Evolutionary conservation across 2,888 invertebrate genomes (phyloP).

Genomic region (Cryptus armator): DNA sequence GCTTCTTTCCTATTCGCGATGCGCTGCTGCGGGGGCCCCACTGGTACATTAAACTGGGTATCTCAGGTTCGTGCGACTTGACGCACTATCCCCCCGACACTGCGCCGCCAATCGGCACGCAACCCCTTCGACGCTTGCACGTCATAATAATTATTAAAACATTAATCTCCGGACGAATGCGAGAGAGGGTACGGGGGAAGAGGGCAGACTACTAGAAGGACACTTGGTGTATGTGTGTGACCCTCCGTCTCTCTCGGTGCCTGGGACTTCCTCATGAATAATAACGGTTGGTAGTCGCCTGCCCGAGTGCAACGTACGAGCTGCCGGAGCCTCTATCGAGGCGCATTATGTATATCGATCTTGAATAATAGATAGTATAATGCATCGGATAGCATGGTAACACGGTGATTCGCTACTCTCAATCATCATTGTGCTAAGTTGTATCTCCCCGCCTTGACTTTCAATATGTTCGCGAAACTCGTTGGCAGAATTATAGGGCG

Average conservation of each 20-base stretch:
- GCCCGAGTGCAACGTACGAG: slow-evolving; percentile 51
- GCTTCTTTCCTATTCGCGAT: slow-evolving; percentile 56
- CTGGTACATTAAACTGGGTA: slow-evolving; percentile 58
- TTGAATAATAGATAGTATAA: slow-evolving; percentile 56
- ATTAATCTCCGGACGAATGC: slow-evolving; percentile 74
- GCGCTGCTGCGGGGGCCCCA: slow-evolving; percentile 48
- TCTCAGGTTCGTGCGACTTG: slow-evolving; percentile 46
- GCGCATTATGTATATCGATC: slow-evolving; percentile 53
- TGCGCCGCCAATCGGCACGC: slow-evolving; percentile 12
- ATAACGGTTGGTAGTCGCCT: slow-evolving; percentile 46
- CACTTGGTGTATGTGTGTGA: slow-evolving; percentile 3
- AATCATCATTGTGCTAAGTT: slow-evolving; percentile 38
- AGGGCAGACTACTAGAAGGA: slow-evolving; percentile 16
- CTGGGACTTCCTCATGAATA: slow-evolving; percentile 60
- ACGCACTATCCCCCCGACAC: slow-evolving; percentile 45
- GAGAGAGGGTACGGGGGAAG: slow-evolving; percentile 3
- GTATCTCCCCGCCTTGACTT: not conserved
- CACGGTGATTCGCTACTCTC: slow-evolving; percentile 45
- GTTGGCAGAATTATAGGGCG: not conserved
- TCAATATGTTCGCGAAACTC: slow-evolving; percentile 6
- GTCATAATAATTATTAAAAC: slow-evolving; percentile 82
- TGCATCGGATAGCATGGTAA: slow-evolving; percentile 40
- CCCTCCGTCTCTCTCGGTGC: slow-evolving; percentile 20
- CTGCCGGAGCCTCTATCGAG: slow-evolving; percentile 36
- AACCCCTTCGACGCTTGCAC: slow-evolving; percentile 60